Percentiles rank a stretch among this genome's conserved stretches.
These are phyloP conservation scores for Drosophila ogumai DNA, from an alignment of 1,140 invertebrate species.

Conservation along the genomic window DNA sequence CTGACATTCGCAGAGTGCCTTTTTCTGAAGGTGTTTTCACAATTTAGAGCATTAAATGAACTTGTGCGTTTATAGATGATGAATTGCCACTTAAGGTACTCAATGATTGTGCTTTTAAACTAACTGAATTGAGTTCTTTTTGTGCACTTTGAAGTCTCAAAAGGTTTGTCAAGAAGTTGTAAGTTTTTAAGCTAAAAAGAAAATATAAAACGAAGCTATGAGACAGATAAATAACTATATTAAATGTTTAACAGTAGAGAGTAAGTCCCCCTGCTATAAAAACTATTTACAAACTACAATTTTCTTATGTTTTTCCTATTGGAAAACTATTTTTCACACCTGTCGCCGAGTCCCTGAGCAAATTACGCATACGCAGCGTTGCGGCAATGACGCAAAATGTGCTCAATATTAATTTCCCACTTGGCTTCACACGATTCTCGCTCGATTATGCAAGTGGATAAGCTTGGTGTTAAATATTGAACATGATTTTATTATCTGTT, in stretches of 20 bases:
- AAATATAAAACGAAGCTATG: not conserved
- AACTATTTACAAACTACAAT: not conserved
- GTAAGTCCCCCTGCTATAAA: not conserved
- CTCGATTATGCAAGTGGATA: conserved; percentile 31
- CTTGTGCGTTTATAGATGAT: conserved; percentile 14
- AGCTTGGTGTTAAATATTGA: conserved; percentile 19
- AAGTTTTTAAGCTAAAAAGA: not conserved
- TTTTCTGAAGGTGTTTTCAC: conserved; percentile 12
- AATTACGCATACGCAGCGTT: conserved; percentile 51
- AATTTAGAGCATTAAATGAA: conserved; percentile 12
- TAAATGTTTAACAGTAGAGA: not conserved
- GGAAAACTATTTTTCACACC: conserved; percentile 27
- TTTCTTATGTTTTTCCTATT: not conserved
- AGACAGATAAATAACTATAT: not conserved
- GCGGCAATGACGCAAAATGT: conserved; percentile 11
- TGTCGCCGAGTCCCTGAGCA: conserved; percentile 13
- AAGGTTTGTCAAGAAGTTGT: too few species aligned
- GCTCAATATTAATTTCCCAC: conserved; percentile 33
- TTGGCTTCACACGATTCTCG: conserved; percentile 13
- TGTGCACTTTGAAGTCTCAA: too few species aligned
- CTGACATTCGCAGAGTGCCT: conserved; percentile 11
- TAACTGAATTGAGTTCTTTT: conserved; percentile 1
- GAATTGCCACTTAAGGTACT: conserved; percentile 3
- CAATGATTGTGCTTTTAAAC: conserved; percentile 1
- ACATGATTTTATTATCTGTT: conserved; percentile 7